Base-by-base conservation (phyloP, 1,140 invertebrate species). In the Achroia grisella region DNA sequence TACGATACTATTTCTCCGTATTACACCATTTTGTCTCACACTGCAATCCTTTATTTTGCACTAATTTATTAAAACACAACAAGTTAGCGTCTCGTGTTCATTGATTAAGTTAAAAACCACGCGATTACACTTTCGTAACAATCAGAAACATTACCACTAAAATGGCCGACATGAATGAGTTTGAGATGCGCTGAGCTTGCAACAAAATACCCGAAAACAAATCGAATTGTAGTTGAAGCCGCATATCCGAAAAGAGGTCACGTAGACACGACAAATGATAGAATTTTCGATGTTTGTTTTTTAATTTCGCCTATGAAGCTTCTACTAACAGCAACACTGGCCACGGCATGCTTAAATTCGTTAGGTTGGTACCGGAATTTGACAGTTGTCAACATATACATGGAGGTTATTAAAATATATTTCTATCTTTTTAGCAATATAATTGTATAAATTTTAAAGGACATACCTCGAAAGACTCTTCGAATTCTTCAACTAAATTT, bases 401-500 rank as follows among this genome's bases (percentile, higher is more conserved):
- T 33, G 28, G 52, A 80, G 75, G 79, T 80, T 81, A 81, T 50
- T 43, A 62, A n/a, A 59, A 50, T 43, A 14, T 10, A 34, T 47
- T 44, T 56, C 47, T 40, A 12, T 34, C n/a, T 30, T 13, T 44
- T 39, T 39, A 1, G 8, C 8, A 15, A 44, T 15, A 44, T 27
- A 23, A 28, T 28, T 30, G 11, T 32, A 37, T 33, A n/a, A 15
- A 15, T 48, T 12, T 32, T 43, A n/a, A n/a, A n/a, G n/a, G n/a
- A 44, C 55, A 62, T 62, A 83, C 81, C 87, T 94, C 93, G 80
- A 94, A 94, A 5, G 93, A 92, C 87, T 95, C 93, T 80, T 94
- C 93, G 69, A 95, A 94, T 77, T 94, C 93, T 62, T 94, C 93
- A 13, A 94, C 92, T 30, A 94, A 79, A 88, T 94, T 94, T 15